phyloP scores from a whole-genome alignment of 2,888 invertebrate genomes.

The Athalia cordata region DNA sequence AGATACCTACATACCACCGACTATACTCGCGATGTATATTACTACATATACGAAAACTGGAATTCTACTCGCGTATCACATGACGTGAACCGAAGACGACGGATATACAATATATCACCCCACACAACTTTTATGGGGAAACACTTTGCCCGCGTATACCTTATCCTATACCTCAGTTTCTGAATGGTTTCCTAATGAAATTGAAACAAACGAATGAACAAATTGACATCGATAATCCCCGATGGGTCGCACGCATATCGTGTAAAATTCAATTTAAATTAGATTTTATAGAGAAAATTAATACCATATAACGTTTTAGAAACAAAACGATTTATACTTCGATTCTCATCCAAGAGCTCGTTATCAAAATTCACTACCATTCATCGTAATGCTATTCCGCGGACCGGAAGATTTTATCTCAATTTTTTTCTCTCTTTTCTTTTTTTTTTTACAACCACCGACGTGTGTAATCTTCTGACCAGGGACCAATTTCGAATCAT shows the following conservation, averaged over 20 bases:
- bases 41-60: background rate
- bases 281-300: no score
- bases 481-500: no score
- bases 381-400: no score
- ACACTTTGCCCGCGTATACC: background rate
- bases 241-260: no score
- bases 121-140: background rate
- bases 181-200: background rate
- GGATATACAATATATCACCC: background rate
- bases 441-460: background rate
- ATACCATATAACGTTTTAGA: background rate
- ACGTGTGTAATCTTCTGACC: background rate
- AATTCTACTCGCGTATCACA: slow-evolving; percentile 21
- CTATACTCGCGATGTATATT: background rate
- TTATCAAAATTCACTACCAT: no score
- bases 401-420: no score
- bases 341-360: background rate
- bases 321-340: background rate
- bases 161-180: no score
- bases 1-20: background rate
- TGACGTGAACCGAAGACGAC: background rate
- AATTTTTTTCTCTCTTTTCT: background rate
- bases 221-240: background rate
- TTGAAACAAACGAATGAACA: background rate
- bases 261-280: no score